Evolutionary conservation across 1,140 invertebrate species (phyloP), one percentile per base, ranked within the genome.

Genomic region (Vanessa tameamea): DNA sequence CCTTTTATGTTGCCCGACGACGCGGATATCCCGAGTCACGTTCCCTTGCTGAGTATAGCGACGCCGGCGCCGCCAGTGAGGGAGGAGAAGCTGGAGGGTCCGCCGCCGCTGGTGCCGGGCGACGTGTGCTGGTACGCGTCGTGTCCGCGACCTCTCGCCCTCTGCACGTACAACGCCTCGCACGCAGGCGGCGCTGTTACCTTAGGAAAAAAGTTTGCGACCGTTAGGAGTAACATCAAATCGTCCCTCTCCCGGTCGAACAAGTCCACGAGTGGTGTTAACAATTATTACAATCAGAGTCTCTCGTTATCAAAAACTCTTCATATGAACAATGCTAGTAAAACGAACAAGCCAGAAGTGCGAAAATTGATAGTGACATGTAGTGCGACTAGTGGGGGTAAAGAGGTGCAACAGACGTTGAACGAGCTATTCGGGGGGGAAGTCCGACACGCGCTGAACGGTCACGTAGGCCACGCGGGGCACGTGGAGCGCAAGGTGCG

Each of bases 121-220:
- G 91, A 93, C 75, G 91, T 93, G 65, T 92, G 87, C 75, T 93
- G 92, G 92, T 93, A 93, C 76, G 74, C 88, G 15, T 74, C 89
- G 50, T 84, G 84, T 47, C 92, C 92, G 69, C 79, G 92, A 9
- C 92, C 92, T n/a, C 86, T 93, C 8, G 90, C 91, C n/a, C 73
- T 92, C 31, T 93, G 92, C 81, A 91, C 91, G 0, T 93, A 88
- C 79, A 91, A 92, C 80, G 86, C 92, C 23, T 88, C 89, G 47
- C 88, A 91, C 78, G 89, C 91, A 15, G 92, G 92, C 51, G 84
- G 87, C 76, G 90, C 90, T 2, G 78, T 93, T 37, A 89, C 88
- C 0, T 73, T 93, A 70, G 90, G 90, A 20, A 92, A 90, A 69
- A 83, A 85, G 61, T 91, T 91, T 73, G 91, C 92, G 13, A 91